Base-by-base conservation (phyloP, 1,140 invertebrate genomes). In the Polyergus mexicanus region DNA sequence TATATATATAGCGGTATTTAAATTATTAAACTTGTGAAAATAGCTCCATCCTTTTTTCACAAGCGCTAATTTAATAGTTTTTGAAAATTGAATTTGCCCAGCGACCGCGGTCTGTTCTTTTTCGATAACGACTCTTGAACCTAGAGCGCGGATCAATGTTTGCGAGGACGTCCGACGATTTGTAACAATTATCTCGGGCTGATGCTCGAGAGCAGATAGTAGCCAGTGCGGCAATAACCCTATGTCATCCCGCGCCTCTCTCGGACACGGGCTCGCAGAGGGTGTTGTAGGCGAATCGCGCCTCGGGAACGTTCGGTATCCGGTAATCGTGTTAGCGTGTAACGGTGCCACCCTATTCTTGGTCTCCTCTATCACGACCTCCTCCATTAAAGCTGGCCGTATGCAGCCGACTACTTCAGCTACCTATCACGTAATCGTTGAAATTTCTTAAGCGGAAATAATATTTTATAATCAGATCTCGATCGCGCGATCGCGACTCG, bases 321-420 rank as follows among this genome's bases (percentile, higher is more conserved):
- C 85, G 78, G 65, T 92, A 91, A 92, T 91, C 86, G 91, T 91
- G 89, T 91, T 91, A 91, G 76, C 90, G 88, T 91, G 89, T 91
- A 91, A 92, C 89, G 76, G 85, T 91, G 90, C 83, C 89, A 89
- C 77, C 81, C 66, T 74, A 66, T 69, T 63, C 69, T 74, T 86
- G 66, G 19, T 62, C 56, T 58, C 66, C 72, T 68, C 86, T 41
- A 63, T 81, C 72, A 51, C 81, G 78, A 86, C 88, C 65, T 81
- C 66, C 32, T 77, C 72, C 22, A 77, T 90, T 89, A 74, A 74
- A 87, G 75, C 63, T 51, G 35, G 22, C 44, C 51, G 41, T 60
- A 71, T 81, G 54, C 62, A 51, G 41, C 16, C 54, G 16, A 41
- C 22, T 38, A 28, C 38, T 25, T 22, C 25, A 32, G 75, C 60